phyloP scores from a whole-genome alignment of 2,888 invertebrate genomes.

The Drosophila lutescens region DNA sequence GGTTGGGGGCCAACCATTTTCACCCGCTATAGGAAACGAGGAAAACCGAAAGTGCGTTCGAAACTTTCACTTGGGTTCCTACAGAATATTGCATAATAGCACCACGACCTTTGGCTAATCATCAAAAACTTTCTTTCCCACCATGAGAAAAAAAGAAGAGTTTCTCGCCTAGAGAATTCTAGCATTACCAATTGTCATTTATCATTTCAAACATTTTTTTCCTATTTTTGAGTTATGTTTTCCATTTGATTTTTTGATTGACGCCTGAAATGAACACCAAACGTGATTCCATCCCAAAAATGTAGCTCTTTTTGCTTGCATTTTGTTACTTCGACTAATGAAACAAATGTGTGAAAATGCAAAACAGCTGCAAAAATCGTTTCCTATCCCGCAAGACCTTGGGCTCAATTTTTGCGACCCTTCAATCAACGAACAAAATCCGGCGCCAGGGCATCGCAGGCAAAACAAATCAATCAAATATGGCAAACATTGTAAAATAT shows the following conservation, averaged over 20 bases:
- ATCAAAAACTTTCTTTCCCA: slow-evolving; percentile 62
- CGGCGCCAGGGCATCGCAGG: slow-evolving; percentile 62
- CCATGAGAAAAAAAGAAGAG: slow-evolving; percentile 31
- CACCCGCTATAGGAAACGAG: slow-evolving; percentile 59
- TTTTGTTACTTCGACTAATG: slow-evolving; percentile 44
- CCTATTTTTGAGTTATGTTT: slow-evolving; percentile 61
- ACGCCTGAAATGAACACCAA: slow-evolving; percentile 67
- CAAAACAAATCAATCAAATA: slow-evolving; percentile 76
- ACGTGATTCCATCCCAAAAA: slow-evolving; percentile 30
- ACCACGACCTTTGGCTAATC: slow-evolving; percentile 36
- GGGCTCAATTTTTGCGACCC: slow-evolving; percentile 32
- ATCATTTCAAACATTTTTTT: slow-evolving; percentile 50
- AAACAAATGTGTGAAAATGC: slow-evolving; percentile 57
- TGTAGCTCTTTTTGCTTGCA: slow-evolving; percentile 2
- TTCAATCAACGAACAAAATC: slow-evolving; percentile 53
- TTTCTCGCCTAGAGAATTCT: slow-evolving; percentile 50
- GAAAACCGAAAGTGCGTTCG: slow-evolving; percentile 66
- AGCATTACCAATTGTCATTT: slow-evolving; percentile 61
- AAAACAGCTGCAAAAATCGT: slow-evolving; percentile 61
- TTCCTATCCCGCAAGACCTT: slow-evolving; percentile 25
- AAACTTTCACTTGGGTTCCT: slow-evolving; percentile 67
- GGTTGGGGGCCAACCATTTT: slow-evolving; percentile 39
- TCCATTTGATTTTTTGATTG: slow-evolving; percentile 67
- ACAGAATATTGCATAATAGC: slow-evolving; percentile 72
- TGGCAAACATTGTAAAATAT: slow-evolving; percentile 47